A percentile compares a stretch with the other conserved stretches of the same genome.
Evolutionary conservation across 2,888 invertebrate species (phyloP).

Genomic region (Plemyria rubiginata): DNA sequence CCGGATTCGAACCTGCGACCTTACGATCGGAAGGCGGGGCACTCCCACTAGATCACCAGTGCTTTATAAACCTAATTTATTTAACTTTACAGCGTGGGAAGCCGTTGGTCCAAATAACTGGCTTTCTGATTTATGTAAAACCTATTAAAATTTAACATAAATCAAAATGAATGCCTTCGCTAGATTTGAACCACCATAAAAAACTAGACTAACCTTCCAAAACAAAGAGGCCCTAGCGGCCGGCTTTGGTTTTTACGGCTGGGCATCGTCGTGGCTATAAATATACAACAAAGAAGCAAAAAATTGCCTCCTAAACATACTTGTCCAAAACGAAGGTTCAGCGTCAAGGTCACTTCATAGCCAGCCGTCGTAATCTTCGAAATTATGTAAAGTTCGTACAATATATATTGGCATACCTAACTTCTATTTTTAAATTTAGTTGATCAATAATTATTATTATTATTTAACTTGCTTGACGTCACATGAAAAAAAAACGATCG

Average conservation of each 20-base stretch:
- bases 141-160: neutral
- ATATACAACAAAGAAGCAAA: constrained; percentile 3
- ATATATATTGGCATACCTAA: neutral
- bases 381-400: neutral
- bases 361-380: constrained; percentile 1
- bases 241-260: constrained; percentile 3
- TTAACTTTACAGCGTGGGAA: too few relatives aligned
- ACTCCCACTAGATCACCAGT: too few relatives aligned
- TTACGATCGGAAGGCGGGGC: too few relatives aligned
- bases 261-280: constrained; percentile 14
- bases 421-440: too few relatives aligned
- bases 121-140: too few relatives aligned
- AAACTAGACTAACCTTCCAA: constrained; percentile 2
- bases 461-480: too few relatives aligned
- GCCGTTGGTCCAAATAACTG: too few relatives aligned
- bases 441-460: too few relatives aligned
- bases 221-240: constrained; percentile 18
- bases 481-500: too few relatives aligned
- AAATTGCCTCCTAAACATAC: constrained; percentile 12
- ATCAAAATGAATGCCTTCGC: neutral
- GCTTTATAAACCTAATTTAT: too few relatives aligned
- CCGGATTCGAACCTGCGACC: too few relatives aligned
- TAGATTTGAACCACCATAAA: constrained; percentile 15
- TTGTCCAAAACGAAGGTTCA: constrained; percentile 10
- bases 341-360: constrained; percentile 17